Base-by-base conservation (phyloP, 2,888 invertebrate genomes). In the Cosmopolites sordidus region DNA sequence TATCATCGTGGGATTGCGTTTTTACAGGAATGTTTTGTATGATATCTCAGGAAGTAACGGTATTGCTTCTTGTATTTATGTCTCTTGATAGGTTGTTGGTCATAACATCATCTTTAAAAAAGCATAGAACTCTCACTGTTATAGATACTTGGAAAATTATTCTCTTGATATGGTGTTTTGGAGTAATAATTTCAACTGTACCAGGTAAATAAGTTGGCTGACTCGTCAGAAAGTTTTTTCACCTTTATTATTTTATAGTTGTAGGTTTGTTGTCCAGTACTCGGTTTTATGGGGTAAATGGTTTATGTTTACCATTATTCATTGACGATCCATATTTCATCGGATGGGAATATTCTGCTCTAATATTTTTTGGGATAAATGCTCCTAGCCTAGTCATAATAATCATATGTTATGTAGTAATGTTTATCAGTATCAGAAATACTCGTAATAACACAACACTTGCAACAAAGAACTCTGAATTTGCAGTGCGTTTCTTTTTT, bases 291-390 rank as follows among this genome's bases (percentile, higher is more conserved):
- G 85, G 85, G 11, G 77, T 78, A 15, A 83, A 83, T 48, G 82
- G 84, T 40, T 79, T 86, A 64, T 87, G 87, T 61, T 83, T 86
- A 62, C 86, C 86, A 1, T 69, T 87, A 16, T 84, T 86, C 68
- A 81, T 86, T 54, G 82, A 82, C 57, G 83, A 86, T 56, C 81
- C 84, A 0, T 86, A 75, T 68, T 75, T 80, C 2, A 63, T 79
- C 16, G 86, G 87, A 14, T 87, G 86, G 86, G 77, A 86, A 64
- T 87, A 85, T 65, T 86, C 86, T 1, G 81, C 84, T 0, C 81
- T 86, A 64, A 78, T 87, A 56, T 84, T 86, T 64, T 73, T 86
- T 17, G 84, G 83, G 14, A 68, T 86, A 15, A 86, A 87, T 69
- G 73, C 81, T 6, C 63, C 77, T 18, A 75, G 80, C 53, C 69